Conservation (phyloP, 1,140 invertebrate genomes). For the Drosophila gunungcola region DNA sequence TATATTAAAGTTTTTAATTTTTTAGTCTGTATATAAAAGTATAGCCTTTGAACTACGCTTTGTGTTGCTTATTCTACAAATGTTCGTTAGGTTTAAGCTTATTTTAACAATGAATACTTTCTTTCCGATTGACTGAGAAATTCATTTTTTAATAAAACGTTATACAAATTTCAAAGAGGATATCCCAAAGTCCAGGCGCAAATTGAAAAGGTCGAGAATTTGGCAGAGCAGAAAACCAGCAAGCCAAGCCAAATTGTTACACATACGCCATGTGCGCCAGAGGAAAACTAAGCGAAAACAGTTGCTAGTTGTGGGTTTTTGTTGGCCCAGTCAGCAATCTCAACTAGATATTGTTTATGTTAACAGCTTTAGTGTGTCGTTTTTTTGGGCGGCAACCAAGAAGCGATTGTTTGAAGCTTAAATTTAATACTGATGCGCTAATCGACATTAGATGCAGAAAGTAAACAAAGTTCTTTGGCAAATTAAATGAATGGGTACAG, state of each 20-base stretch:
- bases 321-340: constrained; percentile 46
- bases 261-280: constrained; percentile 64
- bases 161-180: neutral
- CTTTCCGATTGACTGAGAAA: too few relatives aligned
- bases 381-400: neutral
- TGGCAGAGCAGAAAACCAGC: constrained; percentile 21
- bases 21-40: neutral
- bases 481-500: constrained; percentile 24
- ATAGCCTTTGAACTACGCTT: too few relatives aligned
- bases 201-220: neutral
- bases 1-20: too few relatives aligned
- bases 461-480: constrained; percentile 8
- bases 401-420: neutral
- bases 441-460: constrained; percentile 6
- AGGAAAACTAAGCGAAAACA: constrained; percentile 8
- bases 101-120: too few relatives aligned
- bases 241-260: constrained; percentile 55
- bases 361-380: constrained; percentile 26
- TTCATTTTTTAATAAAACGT: too few relatives aligned
- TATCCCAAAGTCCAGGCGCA: neutral
- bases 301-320: constrained; percentile 27
- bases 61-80: neutral
- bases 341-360: constrained; percentile 47
- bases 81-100: too few relatives aligned
- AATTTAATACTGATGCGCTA: constrained; percentile 9